Evolutionary conservation across 2,888 invertebrate genomes (phyloP).

Genomic region (Tinea pellionella): DNA sequence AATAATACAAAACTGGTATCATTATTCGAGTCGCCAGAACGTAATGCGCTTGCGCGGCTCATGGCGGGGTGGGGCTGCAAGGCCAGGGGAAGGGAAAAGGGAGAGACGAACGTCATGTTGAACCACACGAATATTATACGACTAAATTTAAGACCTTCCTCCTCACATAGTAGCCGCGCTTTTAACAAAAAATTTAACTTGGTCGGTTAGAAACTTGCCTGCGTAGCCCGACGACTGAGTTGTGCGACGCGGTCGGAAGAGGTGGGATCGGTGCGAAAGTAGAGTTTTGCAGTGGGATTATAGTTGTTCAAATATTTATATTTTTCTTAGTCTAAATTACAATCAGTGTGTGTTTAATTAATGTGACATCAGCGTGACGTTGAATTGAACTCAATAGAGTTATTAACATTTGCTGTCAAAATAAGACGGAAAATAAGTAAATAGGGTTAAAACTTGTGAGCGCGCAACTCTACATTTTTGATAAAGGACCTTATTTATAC

Average conservation of each 20-base stretch:
- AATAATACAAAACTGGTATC: conserved; percentile 33
- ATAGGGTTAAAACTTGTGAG: conserved; percentile 54
- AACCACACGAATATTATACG: conserved; percentile 55
- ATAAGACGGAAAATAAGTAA: conserved; percentile 64
- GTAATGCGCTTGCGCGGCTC: conserved; percentile 56
- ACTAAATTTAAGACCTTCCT: conserved; percentile 34
- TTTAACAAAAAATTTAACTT: conserved; percentile 19
- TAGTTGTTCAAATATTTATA: neutral
- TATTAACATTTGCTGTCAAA: conserved; percentile 37
- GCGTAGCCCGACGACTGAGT: conserved; percentile 52
- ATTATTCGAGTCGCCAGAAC: conserved; percentile 45
- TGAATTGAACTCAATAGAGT: neutral
- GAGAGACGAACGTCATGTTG: conserved; percentile 60
- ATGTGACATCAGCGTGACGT: neutral
- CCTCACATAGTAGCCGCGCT: conserved; percentile 19
- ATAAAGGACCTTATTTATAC: conserved; percentile 41
- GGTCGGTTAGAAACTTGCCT: conserved; percentile 48
- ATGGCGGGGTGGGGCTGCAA: conserved; percentile 47
- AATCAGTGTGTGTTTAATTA: neutral
- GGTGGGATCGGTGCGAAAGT: conserved; percentile 55
- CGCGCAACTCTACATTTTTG: conserved; percentile 26
- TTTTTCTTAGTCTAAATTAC: neutral
- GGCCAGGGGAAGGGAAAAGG: conserved; percentile 51
- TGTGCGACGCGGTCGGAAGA: conserved; percentile 62
- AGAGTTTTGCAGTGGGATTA: conserved; percentile 23